phyloP scores from a whole-genome alignment of 2,888 invertebrate species.

The Zele albiditarsus region DNA sequence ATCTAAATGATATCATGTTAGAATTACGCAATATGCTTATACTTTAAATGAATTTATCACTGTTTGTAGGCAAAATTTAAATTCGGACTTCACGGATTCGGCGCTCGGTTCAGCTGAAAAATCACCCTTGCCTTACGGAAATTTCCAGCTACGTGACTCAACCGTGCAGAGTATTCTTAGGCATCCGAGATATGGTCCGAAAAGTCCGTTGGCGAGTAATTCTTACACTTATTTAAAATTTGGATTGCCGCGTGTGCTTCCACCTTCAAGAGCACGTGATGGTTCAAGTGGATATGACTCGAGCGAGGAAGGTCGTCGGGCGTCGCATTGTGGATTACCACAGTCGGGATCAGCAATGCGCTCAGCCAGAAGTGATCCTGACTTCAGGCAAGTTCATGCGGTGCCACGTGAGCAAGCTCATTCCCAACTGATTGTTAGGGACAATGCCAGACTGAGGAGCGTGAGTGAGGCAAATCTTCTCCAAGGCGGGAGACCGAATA shows the following conservation, averaged over 20 bases:
- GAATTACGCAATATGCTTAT: background rate
- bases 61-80: conserved; percentile 88
- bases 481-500: conserved; percentile 59
- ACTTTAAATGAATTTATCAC: background rate
- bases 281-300: conserved; percentile 95
- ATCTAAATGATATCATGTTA: no score
- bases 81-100: conserved; percentile 96
- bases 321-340: conserved; percentile 75
- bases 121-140: conserved; percentile 93
- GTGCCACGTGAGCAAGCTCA: conserved; percentile 63
- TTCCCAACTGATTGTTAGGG: conserved; percentile 62
- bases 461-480: conserved; percentile 91
- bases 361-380: conserved; percentile 90
- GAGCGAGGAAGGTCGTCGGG: conserved; percentile 79
- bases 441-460: conserved; percentile 73
- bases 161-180: conserved; percentile 93
- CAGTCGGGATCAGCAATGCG: conserved; percentile 74
- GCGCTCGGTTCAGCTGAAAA: conserved; percentile 94
- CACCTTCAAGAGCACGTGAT: conserved; percentile 82
- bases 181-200: conserved; percentile 92
- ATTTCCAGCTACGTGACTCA: conserved; percentile 93
- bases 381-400: conserved; percentile 76
- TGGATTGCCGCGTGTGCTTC: conserved; percentile 92
- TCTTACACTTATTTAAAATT: conserved; percentile 96
- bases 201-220: conserved; percentile 90